Evolutionary conservation across 2,113 vertebrate species (phyloP), one percentile per base, ranked within the genome.

Genomic region (Poeciliopsis turrubarensis): DNA sequence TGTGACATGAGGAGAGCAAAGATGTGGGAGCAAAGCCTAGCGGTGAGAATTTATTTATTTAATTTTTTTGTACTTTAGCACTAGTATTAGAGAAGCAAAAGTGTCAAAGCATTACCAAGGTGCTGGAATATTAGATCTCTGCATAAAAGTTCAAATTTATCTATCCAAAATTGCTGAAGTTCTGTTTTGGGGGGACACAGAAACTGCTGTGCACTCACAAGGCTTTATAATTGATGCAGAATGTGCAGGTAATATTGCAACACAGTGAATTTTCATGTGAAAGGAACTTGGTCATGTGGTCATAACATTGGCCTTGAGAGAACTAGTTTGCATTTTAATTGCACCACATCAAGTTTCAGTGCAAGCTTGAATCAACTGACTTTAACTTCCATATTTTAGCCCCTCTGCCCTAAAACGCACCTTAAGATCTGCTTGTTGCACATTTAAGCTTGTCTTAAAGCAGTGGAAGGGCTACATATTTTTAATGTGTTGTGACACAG

Each of bases 1-100:
- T 31, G 54, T 70, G 63, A 80, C 78, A 75, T 34, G 54, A 72
- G 63, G 15, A 75, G 57, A 71, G 41, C 47, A 11, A 72, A 65
- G 69, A 72, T 68, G 61, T 60, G 60, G 66, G 65, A 22, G 26
- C 17, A 68, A 62, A 61, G 66, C 30, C 32, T 31, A 44, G 82
- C 1, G 34, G 10, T 37, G 11, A 37, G 34, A 37, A 37, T 37
- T 37, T 37, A 30, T 37, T 2, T 3, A 3, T 37, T 37, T 10
- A 5, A 5, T 54, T 79, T 68, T 62, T 37, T 73, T 73, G 57
- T 17, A 47, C 17, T 31, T 57, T 6, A 22, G 13, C 47, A 26
- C 47, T 66, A 9, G 26, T 13, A 10, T 51, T 60, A 31, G 13
- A 31, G 1, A 26, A 61, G 54, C 9, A 74, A 32, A 65, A 34